Evolutionary conservation across 2,113 vertebrate genomes (phyloP).

Genomic region (Caloenas nicobarica): DNA sequence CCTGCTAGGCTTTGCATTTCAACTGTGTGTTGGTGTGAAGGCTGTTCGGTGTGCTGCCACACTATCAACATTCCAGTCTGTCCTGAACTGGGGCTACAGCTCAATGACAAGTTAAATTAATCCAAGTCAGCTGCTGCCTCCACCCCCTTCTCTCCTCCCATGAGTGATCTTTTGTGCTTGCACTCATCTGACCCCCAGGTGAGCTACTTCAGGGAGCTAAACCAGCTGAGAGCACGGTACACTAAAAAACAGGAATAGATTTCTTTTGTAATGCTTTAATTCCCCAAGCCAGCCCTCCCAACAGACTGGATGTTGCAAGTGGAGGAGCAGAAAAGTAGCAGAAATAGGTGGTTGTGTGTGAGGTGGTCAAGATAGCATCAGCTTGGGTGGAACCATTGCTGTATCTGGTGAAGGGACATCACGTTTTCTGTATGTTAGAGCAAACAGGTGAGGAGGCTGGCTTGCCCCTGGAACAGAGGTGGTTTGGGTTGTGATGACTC

Average conservation of each 20-base stretch:
- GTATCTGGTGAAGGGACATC: neutral
- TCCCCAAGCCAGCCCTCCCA: neutral
- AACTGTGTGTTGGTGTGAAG: neutral
- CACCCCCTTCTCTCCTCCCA: neutral
- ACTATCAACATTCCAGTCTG: constrained; percentile 19
- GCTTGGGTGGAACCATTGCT: neutral
- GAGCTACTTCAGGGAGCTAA: neutral
- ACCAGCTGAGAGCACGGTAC: neutral
- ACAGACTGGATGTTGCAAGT: neutral
- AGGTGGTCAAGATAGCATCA: neutral
- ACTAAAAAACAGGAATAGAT: neutral
- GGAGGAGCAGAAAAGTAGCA: neutral
- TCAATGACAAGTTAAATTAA: neutral
- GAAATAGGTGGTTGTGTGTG: neutral
- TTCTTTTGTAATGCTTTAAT: neutral
- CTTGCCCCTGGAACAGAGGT: neutral
- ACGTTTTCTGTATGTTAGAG: neutral
- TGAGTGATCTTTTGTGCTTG: neutral
- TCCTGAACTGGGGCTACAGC: neutral
- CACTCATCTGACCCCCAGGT: neutral
- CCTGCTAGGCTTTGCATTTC: neutral
- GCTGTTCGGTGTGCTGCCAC: neutral
- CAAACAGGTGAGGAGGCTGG: neutral
- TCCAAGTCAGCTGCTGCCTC: neutral
- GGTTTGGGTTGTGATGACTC: neutral